Evolutionary conservation across 2,888 invertebrate species (phyloP), one percentile per base, ranked within the genome.

Genomic region (Drosophila putrida): DNA sequence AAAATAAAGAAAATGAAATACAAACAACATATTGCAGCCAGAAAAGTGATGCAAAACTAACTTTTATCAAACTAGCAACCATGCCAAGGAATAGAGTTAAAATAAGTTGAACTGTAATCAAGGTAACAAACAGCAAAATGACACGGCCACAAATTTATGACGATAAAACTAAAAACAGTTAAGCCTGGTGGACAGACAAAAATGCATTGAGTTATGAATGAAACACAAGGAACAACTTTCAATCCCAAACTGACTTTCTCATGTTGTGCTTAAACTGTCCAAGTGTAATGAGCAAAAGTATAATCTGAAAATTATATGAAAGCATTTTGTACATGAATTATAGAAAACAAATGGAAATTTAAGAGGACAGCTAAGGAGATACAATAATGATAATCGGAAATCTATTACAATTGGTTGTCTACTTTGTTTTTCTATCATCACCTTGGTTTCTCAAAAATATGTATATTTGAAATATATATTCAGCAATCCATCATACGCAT

Each of bases 41-140:
- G 59, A 57, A 57, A 50, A 35, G n/a, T 50, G 35, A 41, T 50
- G 31, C 33, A 9, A 64, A 61, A 54, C 35, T 13, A 71, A 76
- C 41, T 76, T 80, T 58, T 55, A 47, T 50, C 35, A 36, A 59
- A 64, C 27, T 43, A 15, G 11, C 9, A 20, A 20, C 13, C 13
- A 25, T 15, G 27, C 41, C 31, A 51, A 53, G n/a, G 10, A 36
- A 15, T 8, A 20, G 10, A 50, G 28, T 4, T 8, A 41, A 67
- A 70, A 65, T 60, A 65, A 70, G 61, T 64, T 82, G 27, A 72
- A 43, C 65, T 70, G 38, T 60, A 72, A 79, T 75, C 67, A 69
- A 71, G 63, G 75, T 61, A 65, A 71, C 71, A 75, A 81, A 68
- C 58, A 65, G 47, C 49, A 49, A 66, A 71, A 54, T 60, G 41